phyloP scores from a whole-genome alignment of 2,113 vertebrate genomes.

The Trachemys scripta region DNA sequence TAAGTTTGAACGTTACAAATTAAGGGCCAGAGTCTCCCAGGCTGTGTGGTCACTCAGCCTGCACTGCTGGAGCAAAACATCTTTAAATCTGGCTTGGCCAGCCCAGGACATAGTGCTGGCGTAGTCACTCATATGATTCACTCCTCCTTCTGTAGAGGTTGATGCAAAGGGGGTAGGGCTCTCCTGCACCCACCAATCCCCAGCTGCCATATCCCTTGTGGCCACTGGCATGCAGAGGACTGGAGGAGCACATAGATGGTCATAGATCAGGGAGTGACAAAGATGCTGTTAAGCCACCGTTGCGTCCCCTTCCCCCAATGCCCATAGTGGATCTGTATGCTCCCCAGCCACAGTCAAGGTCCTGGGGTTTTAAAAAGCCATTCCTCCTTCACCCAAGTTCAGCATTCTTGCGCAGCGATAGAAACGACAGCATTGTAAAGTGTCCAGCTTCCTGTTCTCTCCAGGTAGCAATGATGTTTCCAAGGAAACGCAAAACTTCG shows the following conservation, averaged over 20 bases:
- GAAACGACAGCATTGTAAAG: background rate
- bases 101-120: background rate
- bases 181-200: background rate
- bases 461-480: background rate
- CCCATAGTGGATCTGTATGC: fast-evolving
- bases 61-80: background rate
- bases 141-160: background rate
- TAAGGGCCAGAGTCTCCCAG: background rate
- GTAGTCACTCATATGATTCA: background rate
- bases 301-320: background rate
- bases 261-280: background rate
- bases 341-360: background rate
- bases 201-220: background rate
- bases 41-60: background rate
- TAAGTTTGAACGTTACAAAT: background rate
- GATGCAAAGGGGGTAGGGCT: background rate
- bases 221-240: background rate
- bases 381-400: background rate
- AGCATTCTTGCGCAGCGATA: background rate
- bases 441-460: background rate
- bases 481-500: background rate
- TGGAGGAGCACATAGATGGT: background rate
- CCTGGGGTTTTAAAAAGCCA: background rate
- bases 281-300: background rate
- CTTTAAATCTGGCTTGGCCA: background rate